Percentiles rank a stretch among this genome's conserved stretches.
Evolutionary conservation across 2,113 vertebrate genomes (phyloP).

Genomic region (Cheirogaleus medius): DNA sequence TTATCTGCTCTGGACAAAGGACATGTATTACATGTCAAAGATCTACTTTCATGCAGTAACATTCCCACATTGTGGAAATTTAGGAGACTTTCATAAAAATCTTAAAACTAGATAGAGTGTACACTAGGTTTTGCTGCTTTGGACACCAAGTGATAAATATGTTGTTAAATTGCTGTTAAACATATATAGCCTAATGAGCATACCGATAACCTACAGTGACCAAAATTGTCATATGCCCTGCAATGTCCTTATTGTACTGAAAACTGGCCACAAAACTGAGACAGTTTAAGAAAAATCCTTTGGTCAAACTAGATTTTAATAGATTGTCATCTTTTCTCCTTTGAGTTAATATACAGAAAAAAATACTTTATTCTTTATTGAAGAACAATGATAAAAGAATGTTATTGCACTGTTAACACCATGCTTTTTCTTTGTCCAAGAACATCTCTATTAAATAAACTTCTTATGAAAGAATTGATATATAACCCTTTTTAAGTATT

Average conservation of each 20-base stretch:
- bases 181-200: not conserved
- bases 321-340: conserved; percentile 11
- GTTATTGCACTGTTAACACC: not conserved
- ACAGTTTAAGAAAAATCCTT: not conserved
- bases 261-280: not conserved
- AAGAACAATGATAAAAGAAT: not conserved
- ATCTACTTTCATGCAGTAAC: not conserved
- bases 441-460: not conserved
- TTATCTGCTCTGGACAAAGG: not conserved
- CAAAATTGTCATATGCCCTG: not conserved
- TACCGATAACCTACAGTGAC: not conserved
- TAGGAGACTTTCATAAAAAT: not conserved
- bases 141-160: not conserved
- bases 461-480: not conserved
- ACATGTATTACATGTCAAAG: conserved; percentile 4
- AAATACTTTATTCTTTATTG: not conserved
- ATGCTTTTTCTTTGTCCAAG: conserved; percentile 8
- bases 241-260: not conserved
- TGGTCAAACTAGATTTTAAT: not conserved
- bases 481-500: not conserved
- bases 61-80: not conserved
- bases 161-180: conserved; percentile 7
- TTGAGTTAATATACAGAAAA: conserved; percentile 16
- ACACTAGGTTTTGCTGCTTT: conserved; percentile 8
- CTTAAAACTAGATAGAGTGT: not conserved